phyloP scores from a whole-genome alignment of 2,888 invertebrate genomes.

The Yponomeuta malinellus region DNA sequence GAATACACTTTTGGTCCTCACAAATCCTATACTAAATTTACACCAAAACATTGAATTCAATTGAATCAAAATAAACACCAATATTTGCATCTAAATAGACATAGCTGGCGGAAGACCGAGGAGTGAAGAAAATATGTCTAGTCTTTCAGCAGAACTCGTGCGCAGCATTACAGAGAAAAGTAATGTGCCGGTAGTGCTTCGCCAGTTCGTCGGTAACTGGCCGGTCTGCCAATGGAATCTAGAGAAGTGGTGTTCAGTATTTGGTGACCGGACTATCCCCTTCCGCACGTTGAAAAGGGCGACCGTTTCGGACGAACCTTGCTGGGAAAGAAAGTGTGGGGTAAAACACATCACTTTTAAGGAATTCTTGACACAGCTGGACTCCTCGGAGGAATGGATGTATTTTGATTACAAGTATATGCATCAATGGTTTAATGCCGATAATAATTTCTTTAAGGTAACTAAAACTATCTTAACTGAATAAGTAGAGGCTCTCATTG shows the following conservation, averaged over 20 bases:
- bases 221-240: slow-evolving; percentile 75
- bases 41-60: too few species aligned
- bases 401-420: slow-evolving; percentile 92
- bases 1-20: too few species aligned
- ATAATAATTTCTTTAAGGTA: slow-evolving; percentile 77
- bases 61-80: too few species aligned
- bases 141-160: not conserved
- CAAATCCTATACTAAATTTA: too few species aligned
- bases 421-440: slow-evolving; percentile 78
- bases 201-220: slow-evolving; percentile 73
- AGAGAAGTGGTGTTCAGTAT: slow-evolving; percentile 75
- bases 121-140: not conserved
- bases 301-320: slow-evolving; percentile 73
- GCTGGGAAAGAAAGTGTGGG: slow-evolving; percentile 87
- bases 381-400: slow-evolving; percentile 77
- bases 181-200: slow-evolving; percentile 68
- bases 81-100: too few species aligned
- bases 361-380: slow-evolving; percentile 73
- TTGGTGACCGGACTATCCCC: slow-evolving; percentile 72
- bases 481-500: slow-evolving; percentile 23
- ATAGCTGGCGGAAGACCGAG: not conserved
- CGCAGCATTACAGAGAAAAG: not conserved
- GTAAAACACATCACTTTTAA: slow-evolving; percentile 75
- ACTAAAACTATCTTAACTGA: slow-evolving; percentile 27
- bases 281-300: slow-evolving; percentile 70